A percentile compares a stretch with the other conserved stretches of the same genome.
phyloP scores from a whole-genome alignment of 2,888 invertebrate species.

The Heliconius ethilla region DNA sequence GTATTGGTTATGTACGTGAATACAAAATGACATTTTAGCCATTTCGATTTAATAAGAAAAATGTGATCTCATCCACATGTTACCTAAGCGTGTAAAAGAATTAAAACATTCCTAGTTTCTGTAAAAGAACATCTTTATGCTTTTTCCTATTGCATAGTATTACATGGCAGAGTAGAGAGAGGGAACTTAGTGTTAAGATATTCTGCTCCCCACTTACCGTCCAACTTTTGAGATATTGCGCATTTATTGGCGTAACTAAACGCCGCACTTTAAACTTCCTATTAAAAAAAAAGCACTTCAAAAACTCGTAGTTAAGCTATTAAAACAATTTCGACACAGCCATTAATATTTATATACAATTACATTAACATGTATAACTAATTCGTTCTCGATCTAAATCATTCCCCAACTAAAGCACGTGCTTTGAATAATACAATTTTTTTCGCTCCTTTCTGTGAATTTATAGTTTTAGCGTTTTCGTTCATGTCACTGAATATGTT shows the following conservation, averaged over 20 bases:
- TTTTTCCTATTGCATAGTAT: no score
- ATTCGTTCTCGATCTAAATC: conserved; percentile 12
- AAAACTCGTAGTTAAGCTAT: background rate
- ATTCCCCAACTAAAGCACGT: conserved; percentile 15
- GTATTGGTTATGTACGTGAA: background rate
- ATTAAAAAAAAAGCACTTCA: background rate
- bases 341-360: conserved; percentile 8
- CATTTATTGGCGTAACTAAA: no score
- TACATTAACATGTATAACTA: background rate
- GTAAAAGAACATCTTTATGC: no score
- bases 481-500: conserved; percentile 20
- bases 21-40: background rate
- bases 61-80: background rate
- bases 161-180: no score
- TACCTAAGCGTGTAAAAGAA: background rate
- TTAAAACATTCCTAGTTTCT: background rate
- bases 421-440: conserved; percentile 11
- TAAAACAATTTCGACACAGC: background rate
- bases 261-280: no score
- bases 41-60: background rate
- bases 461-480: conserved; percentile 23
- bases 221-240: no score
- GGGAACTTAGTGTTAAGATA: no score
- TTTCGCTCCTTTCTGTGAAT: conserved; percentile 14
- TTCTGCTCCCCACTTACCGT: no score